A percentile compares a stretch with the other conserved stretches of the same genome.
phyloP scores from a whole-genome alignment of 1,140 invertebrate genomes.

The Gryllus bimaculatus region DNA sequence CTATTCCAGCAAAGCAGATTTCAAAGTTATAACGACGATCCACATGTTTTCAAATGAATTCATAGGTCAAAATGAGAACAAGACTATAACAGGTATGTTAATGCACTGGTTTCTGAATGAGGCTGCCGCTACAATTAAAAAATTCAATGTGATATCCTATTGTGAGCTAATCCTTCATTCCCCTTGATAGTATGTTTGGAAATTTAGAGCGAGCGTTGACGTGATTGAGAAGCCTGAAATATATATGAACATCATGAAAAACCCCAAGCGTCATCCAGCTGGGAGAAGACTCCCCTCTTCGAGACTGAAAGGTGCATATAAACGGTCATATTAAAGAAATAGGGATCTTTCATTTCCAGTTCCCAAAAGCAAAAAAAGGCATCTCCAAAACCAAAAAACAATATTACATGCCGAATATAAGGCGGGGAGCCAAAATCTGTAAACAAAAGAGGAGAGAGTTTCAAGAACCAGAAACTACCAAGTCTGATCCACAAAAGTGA shows the following conservation, averaged over 20 bases:
- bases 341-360: slow-evolving; percentile 8
- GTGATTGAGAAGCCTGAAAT: slow-evolving; percentile 9
- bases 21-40: too few species aligned
- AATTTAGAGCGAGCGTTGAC: slow-evolving; percentile 13
- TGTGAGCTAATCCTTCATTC: slow-evolving; percentile 6
- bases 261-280: background rate
- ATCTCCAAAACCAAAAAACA: slow-evolving; percentile 11
- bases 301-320: background rate
- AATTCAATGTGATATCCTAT: slow-evolving; percentile 2
- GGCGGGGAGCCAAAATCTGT: slow-evolving; percentile 3
- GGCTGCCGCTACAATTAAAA: slow-evolving; percentile 9
- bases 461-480: slow-evolving; percentile 11
- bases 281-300: background rate
- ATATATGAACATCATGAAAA: slow-evolving; percentile 12
- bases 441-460: slow-evolving; percentile 13
- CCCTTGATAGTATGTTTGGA: background rate
- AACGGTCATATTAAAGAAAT: background rate
- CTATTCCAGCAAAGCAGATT: too few species aligned
- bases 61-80: too few species aligned
- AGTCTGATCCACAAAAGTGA: background rate
- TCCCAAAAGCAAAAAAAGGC: background rate
- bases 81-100: too few species aligned
- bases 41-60: too few species aligned
- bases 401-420: background rate
- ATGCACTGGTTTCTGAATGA: slow-evolving; percentile 13